phyloP scores from a whole-genome alignment of 2,797 vertebrate species.

The Mormyrops attenuatus region DNA sequence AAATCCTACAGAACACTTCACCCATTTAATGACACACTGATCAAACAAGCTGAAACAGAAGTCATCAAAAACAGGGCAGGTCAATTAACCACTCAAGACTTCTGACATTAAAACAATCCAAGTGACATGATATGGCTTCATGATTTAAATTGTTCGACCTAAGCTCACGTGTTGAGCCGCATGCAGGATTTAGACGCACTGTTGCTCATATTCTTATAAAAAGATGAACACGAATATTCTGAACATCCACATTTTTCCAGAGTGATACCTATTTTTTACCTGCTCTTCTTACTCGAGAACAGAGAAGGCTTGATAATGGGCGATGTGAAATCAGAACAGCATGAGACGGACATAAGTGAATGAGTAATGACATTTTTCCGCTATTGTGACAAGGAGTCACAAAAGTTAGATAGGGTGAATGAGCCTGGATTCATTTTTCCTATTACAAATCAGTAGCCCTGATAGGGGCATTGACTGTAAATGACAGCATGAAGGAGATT shows the following conservation, averaged over 20 bases:
- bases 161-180: background rate
- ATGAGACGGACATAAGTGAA: background rate
- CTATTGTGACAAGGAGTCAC: background rate
- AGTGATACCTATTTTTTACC: background rate
- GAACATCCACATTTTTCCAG: background rate
- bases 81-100: background rate
- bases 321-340: slow-evolving; percentile 5
- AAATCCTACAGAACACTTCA: background rate
- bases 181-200: background rate
- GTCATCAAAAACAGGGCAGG: background rate
- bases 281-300: background rate
- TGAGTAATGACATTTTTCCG: background rate
- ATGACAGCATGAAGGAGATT: background rate
- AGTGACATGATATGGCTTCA: background rate
- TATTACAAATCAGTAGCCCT: background rate
- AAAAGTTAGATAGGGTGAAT: background rate
- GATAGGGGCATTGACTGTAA: background rate
- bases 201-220: background rate
- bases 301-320: background rate
- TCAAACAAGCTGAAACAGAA: background rate
- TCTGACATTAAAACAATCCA: background rate
- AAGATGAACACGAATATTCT: background rate
- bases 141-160: background rate
- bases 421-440: background rate
- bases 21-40: slow-evolving; percentile 10